Percentiles rank a stretch among this genome's conserved stretches.
These are phyloP conservation scores for Tachina lurida DNA, from an alignment of 2,888 invertebrate genomes.

Conservation along the genomic window DNA sequence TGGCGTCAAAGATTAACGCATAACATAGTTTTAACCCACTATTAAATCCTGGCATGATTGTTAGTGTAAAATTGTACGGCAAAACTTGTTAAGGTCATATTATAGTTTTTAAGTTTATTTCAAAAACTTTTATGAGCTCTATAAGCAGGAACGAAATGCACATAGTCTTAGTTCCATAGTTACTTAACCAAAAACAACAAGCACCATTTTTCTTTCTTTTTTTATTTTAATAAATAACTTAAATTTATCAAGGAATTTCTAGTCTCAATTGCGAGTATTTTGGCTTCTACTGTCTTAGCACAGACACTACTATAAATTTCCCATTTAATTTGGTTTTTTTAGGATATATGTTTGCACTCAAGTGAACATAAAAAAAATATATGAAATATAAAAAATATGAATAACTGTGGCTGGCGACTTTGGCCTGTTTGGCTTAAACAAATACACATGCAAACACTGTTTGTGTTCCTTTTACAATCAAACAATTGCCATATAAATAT, in stretches of 20 bases:
- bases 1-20: too few relatives aligned
- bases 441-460: conserved; percentile 15
- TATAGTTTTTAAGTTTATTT: too few relatives aligned
- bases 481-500: background rate
- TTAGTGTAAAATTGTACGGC: too few relatives aligned
- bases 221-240: background rate
- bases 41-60: too few relatives aligned
- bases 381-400: conserved; percentile 40
- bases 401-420: conserved; percentile 41
- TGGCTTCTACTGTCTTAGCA: background rate
- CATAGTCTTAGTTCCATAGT: too few relatives aligned
- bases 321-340: conserved; percentile 20
- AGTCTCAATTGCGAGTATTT: background rate
- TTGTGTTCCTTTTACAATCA: background rate
- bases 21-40: too few relatives aligned
- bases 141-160: too few relatives aligned
- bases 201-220: too few relatives aligned
- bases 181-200: too few relatives aligned
- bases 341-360: conserved; percentile 9
- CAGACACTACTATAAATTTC: background rate
- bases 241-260: background rate
- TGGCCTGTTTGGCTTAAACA: conserved; percentile 10
- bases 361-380: background rate
- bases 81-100: too few relatives aligned
- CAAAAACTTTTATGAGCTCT: too few relatives aligned